A percentile compares a stretch with the other conserved stretches of the same genome.
phyloP scores from a whole-genome alignment of 2,888 invertebrate species.

The Polyommatus icarus region DNA sequence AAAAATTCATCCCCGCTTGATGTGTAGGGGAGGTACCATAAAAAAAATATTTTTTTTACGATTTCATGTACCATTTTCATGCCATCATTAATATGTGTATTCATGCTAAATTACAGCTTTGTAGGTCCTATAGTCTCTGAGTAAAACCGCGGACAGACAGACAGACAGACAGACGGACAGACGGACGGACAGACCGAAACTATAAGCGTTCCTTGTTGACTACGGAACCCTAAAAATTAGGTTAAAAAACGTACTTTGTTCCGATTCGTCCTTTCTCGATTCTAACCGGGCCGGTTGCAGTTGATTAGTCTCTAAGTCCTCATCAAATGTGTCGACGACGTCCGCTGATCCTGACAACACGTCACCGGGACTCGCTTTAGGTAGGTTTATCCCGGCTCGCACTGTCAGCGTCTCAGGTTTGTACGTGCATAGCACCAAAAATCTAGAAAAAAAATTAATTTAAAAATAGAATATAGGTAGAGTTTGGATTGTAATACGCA shows the following conservation, averaged over 20 bases:
- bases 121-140: too few relatives aligned
- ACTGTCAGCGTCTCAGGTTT: constrained; percentile 91
- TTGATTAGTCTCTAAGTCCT: constrained; percentile 70
- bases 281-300: constrained; percentile 73
- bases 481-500: background rate
- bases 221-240: too few relatives aligned
- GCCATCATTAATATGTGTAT: too few relatives aligned
- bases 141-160: too few relatives aligned
- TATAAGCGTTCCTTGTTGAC: too few relatives aligned
- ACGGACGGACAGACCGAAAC: too few relatives aligned
- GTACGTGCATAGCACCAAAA: constrained; percentile 89
- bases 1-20: too few relatives aligned
- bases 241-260: constrained; percentile 54
- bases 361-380: constrained; percentile 80
- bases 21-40: too few relatives aligned
- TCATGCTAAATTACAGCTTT: too few relatives aligned
- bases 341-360: constrained; percentile 68
- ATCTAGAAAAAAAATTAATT: constrained; percentile 66
- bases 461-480: background rate
- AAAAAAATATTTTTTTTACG: too few relatives aligned
- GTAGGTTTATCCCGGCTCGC: constrained; percentile 87
- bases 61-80: too few relatives aligned
- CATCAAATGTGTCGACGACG: constrained; percentile 69
- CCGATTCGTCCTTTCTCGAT: constrained; percentile 62
- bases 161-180: too few relatives aligned